Base-by-base conservation (phyloP, 1,140 invertebrate genomes). In the Achroia grisella region DNA sequence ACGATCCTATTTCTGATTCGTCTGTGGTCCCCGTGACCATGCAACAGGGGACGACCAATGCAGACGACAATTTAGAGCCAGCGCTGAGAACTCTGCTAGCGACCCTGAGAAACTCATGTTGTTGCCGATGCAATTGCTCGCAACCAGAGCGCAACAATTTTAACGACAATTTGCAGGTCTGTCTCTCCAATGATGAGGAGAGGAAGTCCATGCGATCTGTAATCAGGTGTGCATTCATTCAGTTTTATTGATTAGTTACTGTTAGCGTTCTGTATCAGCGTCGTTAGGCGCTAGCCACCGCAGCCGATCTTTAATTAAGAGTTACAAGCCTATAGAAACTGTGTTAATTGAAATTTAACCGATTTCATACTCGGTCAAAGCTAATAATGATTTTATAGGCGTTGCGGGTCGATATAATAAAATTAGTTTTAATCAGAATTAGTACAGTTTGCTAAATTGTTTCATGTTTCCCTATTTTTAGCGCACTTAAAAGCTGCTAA, bases 141-240 rank as follows among this genome's bases (percentile, higher is more conserved):
- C 56, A 32, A 34, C 57, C 41, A 61, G 65, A 60, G 39, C 69
- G 77, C 44, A 75, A 67, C 56, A 62, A 67, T 56, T 55, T 66
- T 63, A 73, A 84, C 56, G 67, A 81, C 58, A 87, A 87, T 75
- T 82, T 88, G 62, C 87, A 88, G 76, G 86, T 88, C 69, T 88
- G 87, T 82, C 77, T 88, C 60, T 68, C 73, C 66, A 77, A 84
- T 44, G 75, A 73, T 47, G 73, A 80, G 54, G 78, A 78, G 68
- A 84, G 80, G 72, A 87, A 87, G 67, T 79, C 86, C 37, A 86
- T 90, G 80, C 84, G 88, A 44, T 90, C 90, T 33, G 88, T 91
- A 37, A 88, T 90, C 63, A 91, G 89, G 90, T 91, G 83, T 62
- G 80, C 69, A 69, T 41, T 42, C 69, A 69, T 41, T 42, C 9